Evolutionary conservation across 37 sponge, comb jelly and placozoan species (phyloP), one percentile per base, ranked within the genome.

Genomic region (Petrosia ficiformis): DNA sequence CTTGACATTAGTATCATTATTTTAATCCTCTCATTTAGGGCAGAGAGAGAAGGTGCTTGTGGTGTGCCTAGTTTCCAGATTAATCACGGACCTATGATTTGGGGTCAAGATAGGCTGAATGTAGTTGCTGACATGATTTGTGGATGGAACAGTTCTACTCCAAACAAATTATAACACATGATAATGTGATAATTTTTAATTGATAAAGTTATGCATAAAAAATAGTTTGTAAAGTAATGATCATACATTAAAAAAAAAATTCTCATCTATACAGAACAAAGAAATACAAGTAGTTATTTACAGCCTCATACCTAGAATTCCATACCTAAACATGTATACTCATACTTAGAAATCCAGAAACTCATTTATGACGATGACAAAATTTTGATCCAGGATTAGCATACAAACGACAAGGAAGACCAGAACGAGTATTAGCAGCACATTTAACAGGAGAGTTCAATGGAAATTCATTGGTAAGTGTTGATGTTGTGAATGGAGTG

Each of bases 61-160:
- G 97, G 97, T 24, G 91, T 87, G 0, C 97, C 97, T 1, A 78
- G 70, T 19, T 96, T 89, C 75, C 87, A 87, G 59, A 94, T 96
- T 31, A 86, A 96, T 44, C 76, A 76, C n/a, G 86, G 91, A 21
- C 58, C 52, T 37, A 16, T 73, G 30, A 42, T 89, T 6, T 96
- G 87, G 87, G 97, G 97, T 0, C 97, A 96, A 38, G 97, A 96
- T 67, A 75, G 80, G 31, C 74, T 93, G 48, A 83, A 89, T 87
- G 78, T 93, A 0, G 97, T 96, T 24, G 94, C 83, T 54, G 97
- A 96, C 64, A 73, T 93, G 80, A 36, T 96, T 37, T 93, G 94
- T 87, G 96, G 96, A 10, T 95, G 96, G 96, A 36, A 38, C 73
- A 80, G 30, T 44, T 39, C 24, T 4, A 35, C 42, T n/a, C n/a